Percentiles rank a stretch among this genome's conserved stretches.
Conservation (phyloP, 2,888 invertebrate genomes). For the Clostera curtula region DNA sequence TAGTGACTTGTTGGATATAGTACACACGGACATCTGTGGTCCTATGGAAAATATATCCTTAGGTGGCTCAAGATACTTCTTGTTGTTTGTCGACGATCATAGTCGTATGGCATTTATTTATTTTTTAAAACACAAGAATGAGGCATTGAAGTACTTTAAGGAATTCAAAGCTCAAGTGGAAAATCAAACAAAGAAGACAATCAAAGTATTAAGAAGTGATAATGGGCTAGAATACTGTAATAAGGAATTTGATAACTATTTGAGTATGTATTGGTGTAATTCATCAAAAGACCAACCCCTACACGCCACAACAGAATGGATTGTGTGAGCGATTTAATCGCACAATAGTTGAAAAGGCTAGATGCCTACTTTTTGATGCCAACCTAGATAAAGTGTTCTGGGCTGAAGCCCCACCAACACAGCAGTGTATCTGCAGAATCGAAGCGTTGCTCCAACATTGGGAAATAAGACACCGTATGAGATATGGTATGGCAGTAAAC, state of each 20-base stretch:
- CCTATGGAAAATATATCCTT: constrained; percentile 12
- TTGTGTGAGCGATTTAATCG: constrained; percentile 1
- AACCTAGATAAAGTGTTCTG: constrained; percentile 11
- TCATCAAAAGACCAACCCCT: constrained; percentile 8
- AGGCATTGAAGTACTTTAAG: no score
- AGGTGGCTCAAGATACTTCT: constrained; percentile 13
- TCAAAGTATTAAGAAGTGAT: constrained; percentile 9
- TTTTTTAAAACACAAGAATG: no score
- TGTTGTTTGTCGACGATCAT: constrained; percentile 17
- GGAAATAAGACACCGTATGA: constrained; percentile 8
- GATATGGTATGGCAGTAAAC: constrained; percentile 7
- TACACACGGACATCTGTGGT: no score
- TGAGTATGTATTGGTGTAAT: constrained; percentile 9
- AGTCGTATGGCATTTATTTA: constrained; percentile 13
- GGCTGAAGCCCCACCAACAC: constrained; percentile 15
- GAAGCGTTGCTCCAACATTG: constrained; percentile 5
- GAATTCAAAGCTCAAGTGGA: no score
- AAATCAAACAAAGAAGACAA: constrained; percentile 7
- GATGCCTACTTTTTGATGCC: no score
- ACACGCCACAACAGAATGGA: constrained; percentile 15
- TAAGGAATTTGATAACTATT: constrained; percentile 11
- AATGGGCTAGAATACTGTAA: constrained; percentile 12
- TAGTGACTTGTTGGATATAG: constrained; percentile 2
- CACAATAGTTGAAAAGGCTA: no score
- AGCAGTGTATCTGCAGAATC: constrained; percentile 15